phyloP scores from a whole-genome alignment of 2,797 vertebrate species.

The Philypnodon macrostomus region DNA sequence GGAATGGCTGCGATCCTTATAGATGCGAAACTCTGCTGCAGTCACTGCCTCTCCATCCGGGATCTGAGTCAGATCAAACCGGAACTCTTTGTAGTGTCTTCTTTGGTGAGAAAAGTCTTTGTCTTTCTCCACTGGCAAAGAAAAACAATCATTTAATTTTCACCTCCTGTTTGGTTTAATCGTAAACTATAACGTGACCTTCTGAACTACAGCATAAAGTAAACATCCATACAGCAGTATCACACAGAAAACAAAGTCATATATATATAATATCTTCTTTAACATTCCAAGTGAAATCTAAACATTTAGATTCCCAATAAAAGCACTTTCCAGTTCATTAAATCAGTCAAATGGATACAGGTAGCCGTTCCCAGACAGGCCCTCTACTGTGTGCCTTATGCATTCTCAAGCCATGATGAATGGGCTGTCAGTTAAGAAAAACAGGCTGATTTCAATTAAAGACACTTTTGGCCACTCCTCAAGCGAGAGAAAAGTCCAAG shows the following conservation, averaged over 20 bases:
- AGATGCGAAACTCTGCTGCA: constrained; percentile 96
- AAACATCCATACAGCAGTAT: constrained; percentile 46
- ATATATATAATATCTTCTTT: constrained; percentile 76
- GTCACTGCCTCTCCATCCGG: constrained; percentile 95
- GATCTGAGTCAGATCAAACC: constrained; percentile 98
- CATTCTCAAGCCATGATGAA: constrained; percentile 83
- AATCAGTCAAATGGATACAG: constrained; percentile 79
- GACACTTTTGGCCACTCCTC: constrained; percentile 74
- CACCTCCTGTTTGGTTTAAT: constrained; percentile 28
- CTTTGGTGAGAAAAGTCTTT: constrained; percentile 98
- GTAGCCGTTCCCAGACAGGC: constrained; percentile 76
- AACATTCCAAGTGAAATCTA: constrained; percentile 70
- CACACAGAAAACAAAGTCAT: constrained; percentile 56
- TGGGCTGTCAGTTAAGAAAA: constrained; percentile 88
- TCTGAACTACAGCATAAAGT: constrained; percentile 24
- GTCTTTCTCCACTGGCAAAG: constrained; percentile 91
- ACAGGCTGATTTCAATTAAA: constrained; percentile 85
- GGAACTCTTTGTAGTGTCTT: constrained; percentile 98
- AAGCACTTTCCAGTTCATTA: constrained; percentile 81
- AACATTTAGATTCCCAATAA: constrained; percentile 82
- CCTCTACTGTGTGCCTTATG: constrained; percentile 74
- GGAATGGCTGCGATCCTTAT: constrained; percentile 90
- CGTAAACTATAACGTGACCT: constrained; percentile 42
- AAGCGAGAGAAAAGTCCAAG: constrained; percentile 71
- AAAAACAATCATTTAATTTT: constrained; percentile 51